phyloP scores from a whole-genome alignment of 2,797 vertebrate genomes.

The Enteromius thamalakanensis region DNA sequence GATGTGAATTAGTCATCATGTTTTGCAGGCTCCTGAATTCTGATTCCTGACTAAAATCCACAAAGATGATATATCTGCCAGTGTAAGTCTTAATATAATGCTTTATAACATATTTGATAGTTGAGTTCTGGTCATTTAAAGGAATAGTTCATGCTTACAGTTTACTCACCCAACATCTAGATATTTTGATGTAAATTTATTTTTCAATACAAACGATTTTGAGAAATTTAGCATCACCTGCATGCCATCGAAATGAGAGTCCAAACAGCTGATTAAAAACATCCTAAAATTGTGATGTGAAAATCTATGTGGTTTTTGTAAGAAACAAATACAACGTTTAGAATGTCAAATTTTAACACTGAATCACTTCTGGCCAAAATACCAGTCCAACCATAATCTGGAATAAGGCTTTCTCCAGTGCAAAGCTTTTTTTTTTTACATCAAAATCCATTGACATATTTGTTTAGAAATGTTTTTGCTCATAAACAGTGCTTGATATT shows the following conservation, averaged over 20 bases:
- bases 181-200: background rate
- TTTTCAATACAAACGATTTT: background rate
- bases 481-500: background rate
- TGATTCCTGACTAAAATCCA: constrained; percentile 45
- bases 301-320: background rate
- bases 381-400: background rate
- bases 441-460: background rate
- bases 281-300: background rate
- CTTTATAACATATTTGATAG: constrained; percentile 26
- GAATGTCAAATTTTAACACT: background rate
- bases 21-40: constrained; percentile 49
- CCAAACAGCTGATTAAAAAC: background rate
- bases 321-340: background rate
- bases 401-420: background rate
- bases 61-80: constrained; percentile 41
- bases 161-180: background rate
- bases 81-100: constrained; percentile 44
- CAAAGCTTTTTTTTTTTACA: background rate
- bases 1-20: constrained; percentile 48
- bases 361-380: background rate
- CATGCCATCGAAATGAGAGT: background rate
- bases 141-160: background rate
- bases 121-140: constrained; percentile 1
- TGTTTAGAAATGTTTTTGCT: background rate
- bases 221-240: background rate